Conservation (phyloP, 2,797 vertebrate species). For the Malurus leucopterus region DNA sequence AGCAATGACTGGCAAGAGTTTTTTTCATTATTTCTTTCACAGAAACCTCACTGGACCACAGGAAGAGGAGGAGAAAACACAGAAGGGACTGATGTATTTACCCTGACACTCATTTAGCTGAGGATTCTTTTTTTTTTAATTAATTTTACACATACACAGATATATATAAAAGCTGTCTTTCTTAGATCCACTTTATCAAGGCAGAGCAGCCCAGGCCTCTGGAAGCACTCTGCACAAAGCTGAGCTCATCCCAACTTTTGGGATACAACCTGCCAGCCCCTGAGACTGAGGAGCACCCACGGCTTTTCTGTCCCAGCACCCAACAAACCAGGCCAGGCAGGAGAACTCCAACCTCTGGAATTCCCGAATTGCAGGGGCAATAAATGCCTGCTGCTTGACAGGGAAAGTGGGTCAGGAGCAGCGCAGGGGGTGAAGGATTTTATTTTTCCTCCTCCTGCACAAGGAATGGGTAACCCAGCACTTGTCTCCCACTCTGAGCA, state of each 20-base stretch:
- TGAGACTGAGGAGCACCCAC: rapidly evolving
- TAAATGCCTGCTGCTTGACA: rapidly evolving
- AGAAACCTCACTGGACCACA: neutral
- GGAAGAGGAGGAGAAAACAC: neutral
- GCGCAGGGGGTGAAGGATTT: neutral
- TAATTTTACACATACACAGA: too few relatives aligned
- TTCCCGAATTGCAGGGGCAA: neutral
- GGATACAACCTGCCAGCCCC: neutral
- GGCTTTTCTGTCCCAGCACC: neutral
- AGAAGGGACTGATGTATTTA: neutral
- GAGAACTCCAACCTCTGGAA: neutral
- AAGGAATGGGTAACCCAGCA: neutral
- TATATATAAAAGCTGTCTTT: neutral
- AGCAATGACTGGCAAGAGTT: neutral
- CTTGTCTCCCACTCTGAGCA: neutral
- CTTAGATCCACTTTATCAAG: neutral
- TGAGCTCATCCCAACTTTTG: too few relatives aligned
- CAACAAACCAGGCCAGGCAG: neutral
- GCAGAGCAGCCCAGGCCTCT: neutral
- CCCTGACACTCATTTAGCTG: neutral
- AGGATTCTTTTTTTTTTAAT: neutral
- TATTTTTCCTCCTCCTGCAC: neutral
- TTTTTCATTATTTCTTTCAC: neutral
- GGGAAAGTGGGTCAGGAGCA: neutral
- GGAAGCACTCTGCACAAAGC: neutral